phyloP scores from a whole-genome alignment of 2,113 vertebrate genomes.

The Holacanthus passer region DNA sequence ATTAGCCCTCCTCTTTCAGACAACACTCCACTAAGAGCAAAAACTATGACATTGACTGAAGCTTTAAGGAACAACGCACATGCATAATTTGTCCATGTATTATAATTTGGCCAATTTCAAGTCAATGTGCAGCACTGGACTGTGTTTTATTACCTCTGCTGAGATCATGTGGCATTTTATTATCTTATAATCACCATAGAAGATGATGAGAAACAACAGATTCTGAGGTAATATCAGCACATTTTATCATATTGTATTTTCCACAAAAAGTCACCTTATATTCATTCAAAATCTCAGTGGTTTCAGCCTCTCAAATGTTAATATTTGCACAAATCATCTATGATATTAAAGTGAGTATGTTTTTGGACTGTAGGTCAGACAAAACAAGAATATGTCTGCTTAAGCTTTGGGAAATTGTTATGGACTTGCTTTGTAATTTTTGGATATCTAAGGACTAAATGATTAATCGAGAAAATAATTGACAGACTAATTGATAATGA shows the following conservation, averaged over 20 bases:
- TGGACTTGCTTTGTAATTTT: not conserved
- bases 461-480: not conserved
- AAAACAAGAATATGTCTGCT: not conserved
- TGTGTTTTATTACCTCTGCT: conserved; percentile 4
- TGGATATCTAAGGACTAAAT: not conserved
- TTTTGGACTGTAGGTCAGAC: not conserved
- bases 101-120: not conserved
- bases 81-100: not conserved
- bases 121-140: not conserved
- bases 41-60: conserved; percentile 23
- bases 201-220: not conserved
- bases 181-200: not conserved
- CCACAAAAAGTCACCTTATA: not conserved
- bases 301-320: too few relatives aligned
- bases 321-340: not conserved
- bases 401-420: not conserved
- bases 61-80: conserved; percentile 10
- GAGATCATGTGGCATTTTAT: conserved; percentile 14
- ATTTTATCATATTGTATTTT: not conserved
- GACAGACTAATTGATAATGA: not conserved
- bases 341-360: not conserved
- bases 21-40: conserved; percentile 13
- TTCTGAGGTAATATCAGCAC: not conserved
- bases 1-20: conserved; percentile 49
- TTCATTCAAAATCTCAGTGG: not conserved